Percentiles rank a stretch among this genome's conserved stretches.
These are phyloP conservation scores for Chrysemys picta DNA, from an alignment of 2,113 vertebrate genomes.

Conservation along the genomic window DNA sequence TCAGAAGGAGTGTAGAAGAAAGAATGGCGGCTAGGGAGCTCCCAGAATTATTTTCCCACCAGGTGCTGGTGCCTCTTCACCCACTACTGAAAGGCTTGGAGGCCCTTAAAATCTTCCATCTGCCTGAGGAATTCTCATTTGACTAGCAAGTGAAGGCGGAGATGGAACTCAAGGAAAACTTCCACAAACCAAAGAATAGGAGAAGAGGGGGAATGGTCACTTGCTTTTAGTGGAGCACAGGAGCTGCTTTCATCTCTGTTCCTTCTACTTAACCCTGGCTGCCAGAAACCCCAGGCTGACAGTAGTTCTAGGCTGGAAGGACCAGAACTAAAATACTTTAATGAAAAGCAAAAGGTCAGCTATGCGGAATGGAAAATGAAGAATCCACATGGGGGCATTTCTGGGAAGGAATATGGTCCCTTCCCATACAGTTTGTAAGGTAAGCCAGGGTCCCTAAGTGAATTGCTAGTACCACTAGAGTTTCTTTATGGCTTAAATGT, in stretches of 20 bases:
- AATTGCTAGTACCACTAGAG: neutral
- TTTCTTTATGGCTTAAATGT: neutral
- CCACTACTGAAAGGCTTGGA: too few relatives aligned
- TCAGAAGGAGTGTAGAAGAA: too few relatives aligned
- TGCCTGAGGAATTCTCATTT: too few relatives aligned
- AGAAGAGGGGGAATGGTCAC: neutral
- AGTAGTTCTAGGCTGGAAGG: neutral
- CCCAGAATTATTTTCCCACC: too few relatives aligned
- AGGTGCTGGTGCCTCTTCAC: too few relatives aligned
- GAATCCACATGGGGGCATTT: neutral
- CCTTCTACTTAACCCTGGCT: neutral
- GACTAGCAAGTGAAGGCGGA: too few relatives aligned
- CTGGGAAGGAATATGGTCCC: neutral
- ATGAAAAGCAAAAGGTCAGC: neutral
- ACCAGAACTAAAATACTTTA: neutral
- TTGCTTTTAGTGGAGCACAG: neutral
- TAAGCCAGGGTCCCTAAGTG: neutral
- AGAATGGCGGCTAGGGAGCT: too few relatives aligned
- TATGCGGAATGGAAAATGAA: neutral
- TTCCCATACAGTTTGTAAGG: neutral
- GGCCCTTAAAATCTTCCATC: too few relatives aligned
- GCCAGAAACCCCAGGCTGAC: neutral
- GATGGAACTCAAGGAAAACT: too few relatives aligned
- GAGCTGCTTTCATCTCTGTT: neutral
- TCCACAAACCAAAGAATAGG: too few relatives aligned